A percentile compares a stretch with the other conserved stretches of the same genome.
These are phyloP conservation scores for Hydrocynus forskahlii DNA, from an alignment of 2,797 vertebrate genomes.

Conservation along the genomic window DNA sequence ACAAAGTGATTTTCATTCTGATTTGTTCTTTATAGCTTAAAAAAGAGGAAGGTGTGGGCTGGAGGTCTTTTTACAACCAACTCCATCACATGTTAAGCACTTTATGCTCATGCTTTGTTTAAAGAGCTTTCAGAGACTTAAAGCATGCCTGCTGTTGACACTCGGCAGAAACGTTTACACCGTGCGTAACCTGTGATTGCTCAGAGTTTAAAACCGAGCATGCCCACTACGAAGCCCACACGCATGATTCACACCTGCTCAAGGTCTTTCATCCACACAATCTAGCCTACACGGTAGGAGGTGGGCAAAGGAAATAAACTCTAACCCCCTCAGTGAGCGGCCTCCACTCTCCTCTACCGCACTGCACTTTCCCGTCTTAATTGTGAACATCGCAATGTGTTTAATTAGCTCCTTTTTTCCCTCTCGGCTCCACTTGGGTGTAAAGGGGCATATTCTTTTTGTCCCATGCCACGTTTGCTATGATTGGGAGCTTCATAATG, in stretches of 20 bases:
- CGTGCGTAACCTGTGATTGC: not conserved
- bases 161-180: constrained; percentile 9
- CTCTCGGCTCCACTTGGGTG: not conserved
- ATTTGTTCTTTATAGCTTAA: too few species aligned
- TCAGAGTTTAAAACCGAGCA: constrained; percentile 23
- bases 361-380: not conserved
- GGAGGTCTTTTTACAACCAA: not conserved
- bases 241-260: constrained; percentile 66
- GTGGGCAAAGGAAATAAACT: constrained; percentile 33
- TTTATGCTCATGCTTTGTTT: not conserved
- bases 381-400: constrained; percentile 5
- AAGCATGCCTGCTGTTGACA: not conserved
- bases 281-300: constrained; percentile 51
- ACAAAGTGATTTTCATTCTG: not conserved
- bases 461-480: not conserved
- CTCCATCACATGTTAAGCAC: not conserved
- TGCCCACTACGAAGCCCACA: constrained; percentile 59
- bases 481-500: not conserved
- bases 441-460: not conserved
- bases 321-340: not conserved
- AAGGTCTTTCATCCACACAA: constrained; percentile 46
- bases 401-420: constrained; percentile 18
- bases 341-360: not conserved
- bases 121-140: not conserved
- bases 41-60: constrained; percentile 12